Conservation (phyloP, 2,113 vertebrate species). For the Serinus canaria region DNA sequence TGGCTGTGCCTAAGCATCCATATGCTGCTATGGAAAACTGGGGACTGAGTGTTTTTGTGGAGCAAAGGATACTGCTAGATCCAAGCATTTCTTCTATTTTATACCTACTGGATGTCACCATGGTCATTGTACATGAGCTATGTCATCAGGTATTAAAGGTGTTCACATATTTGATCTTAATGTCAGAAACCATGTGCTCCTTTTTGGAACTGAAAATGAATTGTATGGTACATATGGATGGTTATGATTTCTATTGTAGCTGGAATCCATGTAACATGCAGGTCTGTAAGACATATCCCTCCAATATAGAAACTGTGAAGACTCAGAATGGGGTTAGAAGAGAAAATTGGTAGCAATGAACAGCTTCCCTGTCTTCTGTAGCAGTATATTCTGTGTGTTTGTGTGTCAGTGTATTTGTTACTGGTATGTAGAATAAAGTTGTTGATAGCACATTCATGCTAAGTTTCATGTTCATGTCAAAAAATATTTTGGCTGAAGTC, state of each 20-base stretch:
- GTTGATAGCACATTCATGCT: not conserved
- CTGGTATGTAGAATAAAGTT: not conserved
- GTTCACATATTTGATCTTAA: constrained; percentile 4
- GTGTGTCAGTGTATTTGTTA: not conserved
- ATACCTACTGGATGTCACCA: constrained; percentile 89
- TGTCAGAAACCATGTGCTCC: not conserved
- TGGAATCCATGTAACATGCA: not conserved
- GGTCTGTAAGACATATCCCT: not conserved
- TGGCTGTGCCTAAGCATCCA: constrained; percentile 90
- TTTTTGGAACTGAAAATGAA: not conserved
- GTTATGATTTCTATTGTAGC: not conserved
- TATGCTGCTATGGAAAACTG: constrained; percentile 93
- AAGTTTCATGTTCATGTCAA: constrained; percentile 53
- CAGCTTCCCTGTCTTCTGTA: not conserved
- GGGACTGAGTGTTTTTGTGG: constrained; percentile 90
- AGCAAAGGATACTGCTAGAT: constrained; percentile 89
- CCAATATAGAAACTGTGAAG: not conserved
- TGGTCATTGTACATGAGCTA: constrained; percentile 88
- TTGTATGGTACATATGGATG: not conserved
- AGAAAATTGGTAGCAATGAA: not conserved
- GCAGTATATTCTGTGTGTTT: not conserved
- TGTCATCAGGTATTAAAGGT: constrained; percentile 84
- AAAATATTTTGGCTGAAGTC: constrained; percentile 56
- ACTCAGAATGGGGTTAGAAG: not conserved
- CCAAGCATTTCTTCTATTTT: constrained; percentile 87